phyloP scores from a whole-genome alignment of 1,140 invertebrate species.

The Diprion similis region DNA sequence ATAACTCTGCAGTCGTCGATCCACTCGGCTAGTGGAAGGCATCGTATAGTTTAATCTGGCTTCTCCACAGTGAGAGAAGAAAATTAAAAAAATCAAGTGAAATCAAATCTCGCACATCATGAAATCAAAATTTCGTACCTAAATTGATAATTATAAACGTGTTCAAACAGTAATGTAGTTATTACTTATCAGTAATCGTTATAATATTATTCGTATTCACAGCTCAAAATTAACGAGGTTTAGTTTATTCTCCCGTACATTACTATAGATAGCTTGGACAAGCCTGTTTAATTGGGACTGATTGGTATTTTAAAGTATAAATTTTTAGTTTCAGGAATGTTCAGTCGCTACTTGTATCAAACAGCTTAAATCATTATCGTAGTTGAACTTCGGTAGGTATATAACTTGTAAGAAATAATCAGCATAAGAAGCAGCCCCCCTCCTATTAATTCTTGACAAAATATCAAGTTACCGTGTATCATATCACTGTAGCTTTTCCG shows the following conservation, averaged over 20 bases:
- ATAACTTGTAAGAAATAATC: not conserved
- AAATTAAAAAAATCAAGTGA: not conserved
- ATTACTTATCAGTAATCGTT: constrained; percentile 1
- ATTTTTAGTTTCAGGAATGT: constrained; percentile 1
- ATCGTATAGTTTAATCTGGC: not conserved
- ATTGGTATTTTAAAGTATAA: not conserved
- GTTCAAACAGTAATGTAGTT: not conserved
- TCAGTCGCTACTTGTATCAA: not conserved
- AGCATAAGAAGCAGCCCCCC: no score
- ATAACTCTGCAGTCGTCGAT: not conserved
- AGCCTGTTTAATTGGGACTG: not conserved
- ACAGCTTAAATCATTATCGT: not conserved
- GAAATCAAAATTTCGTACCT: not conserved
- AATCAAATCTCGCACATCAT: not conserved
- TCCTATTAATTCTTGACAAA: no score
- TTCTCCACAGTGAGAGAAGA: not conserved
- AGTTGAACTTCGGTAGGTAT: not conserved
- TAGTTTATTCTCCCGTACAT: not conserved
- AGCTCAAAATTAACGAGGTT: constrained; percentile 5
- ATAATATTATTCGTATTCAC: constrained; percentile 4
- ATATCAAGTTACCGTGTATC: no score
- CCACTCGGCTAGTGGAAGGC: not conserved
- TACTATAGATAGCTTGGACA: not conserved
- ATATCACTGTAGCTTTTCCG: not conserved
- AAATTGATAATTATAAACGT: not conserved